Base-by-base conservation (phyloP, 2,797 vertebrate species). In the Leptoclinus maculatus region DNA sequence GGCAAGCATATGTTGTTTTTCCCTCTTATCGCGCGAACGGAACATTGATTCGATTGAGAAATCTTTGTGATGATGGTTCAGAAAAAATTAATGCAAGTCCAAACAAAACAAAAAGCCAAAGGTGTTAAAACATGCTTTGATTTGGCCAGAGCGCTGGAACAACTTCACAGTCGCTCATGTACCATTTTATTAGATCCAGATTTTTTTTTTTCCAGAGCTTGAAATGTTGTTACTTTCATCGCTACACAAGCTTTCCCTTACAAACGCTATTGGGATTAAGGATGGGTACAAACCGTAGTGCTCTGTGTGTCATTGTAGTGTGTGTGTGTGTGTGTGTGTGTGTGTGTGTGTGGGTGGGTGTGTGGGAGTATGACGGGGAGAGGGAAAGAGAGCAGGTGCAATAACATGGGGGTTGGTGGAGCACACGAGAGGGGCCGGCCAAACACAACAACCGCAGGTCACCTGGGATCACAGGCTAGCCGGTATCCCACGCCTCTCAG, bases 301-400 rank as follows among this genome's bases (percentile, higher is more conserved):
- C 49, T 53, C 21, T 49, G 29, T 45, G 74, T 66, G 57, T 75
- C 58, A 71, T 0, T 62, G 64, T 59, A 62, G 41, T 75, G 25
- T 1, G 11, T 68, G 74, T 54, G 63, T 73, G 45, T 75, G 60
- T 63, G 53, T 64, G 54, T 60, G 56, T 39, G 53, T 69, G 5
- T 57, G n/a, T 68, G 36, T 45, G 51, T 21, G 27, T 60, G 59
- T 63, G 45, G 69, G 27, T 34, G 59, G 13, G 23, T 76, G 80
- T 66, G 85, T 76, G 72, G 83, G 85, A 78, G 84, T 65, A 43
- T 70, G 76, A 83, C 77, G 71, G 49, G 41, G 70, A 82, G 65
- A 82, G 76, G 38, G 81, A 91, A 86, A 1, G 41, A 74, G 83
- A 91, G 88, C 92, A 94, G 92, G 92, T 94, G 94, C 87, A 93